These are phyloP conservation scores for Zoanthus sociatus DNA, from an alignment of 92 coral and sea anemone species.

Conservation along the genomic window DNA sequence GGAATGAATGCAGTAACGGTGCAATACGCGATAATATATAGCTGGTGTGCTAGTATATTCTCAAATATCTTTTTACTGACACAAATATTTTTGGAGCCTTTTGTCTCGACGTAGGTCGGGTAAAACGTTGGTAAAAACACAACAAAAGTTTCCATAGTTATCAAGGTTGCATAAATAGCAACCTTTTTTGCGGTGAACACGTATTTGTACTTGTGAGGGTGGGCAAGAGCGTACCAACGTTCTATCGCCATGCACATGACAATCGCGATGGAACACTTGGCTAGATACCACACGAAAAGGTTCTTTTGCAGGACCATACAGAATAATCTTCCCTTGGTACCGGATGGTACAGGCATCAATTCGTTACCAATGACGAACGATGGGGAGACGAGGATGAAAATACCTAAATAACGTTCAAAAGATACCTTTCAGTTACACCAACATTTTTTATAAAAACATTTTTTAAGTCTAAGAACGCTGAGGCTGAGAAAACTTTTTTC, in stretches of 20 bases:
- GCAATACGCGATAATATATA: neutral
- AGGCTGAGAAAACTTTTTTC: no score
- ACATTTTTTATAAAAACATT: no score
- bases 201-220: neutral
- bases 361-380: conserved; percentile 25
- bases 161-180: neutral
- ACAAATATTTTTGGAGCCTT: conserved; percentile 1
- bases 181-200: neutral
- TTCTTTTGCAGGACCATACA: neutral
- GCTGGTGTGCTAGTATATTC: neutral
- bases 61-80: neutral
- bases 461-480: no score
- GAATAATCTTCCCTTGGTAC: neutral
- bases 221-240: conserved; percentile 5
- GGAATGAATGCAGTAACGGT: conserved; percentile 6
- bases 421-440: no score
- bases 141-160: neutral
- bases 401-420: neutral
- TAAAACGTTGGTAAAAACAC: neutral
- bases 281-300: neutral
- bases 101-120: neutral
- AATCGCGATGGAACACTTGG: neutral
- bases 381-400: conserved; percentile 9
- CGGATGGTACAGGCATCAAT: neutral
- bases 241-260: conserved; percentile 9